Base-by-base conservation (phyloP, 2,797 vertebrate genomes). In the Tenualosa ilisha region DNA sequence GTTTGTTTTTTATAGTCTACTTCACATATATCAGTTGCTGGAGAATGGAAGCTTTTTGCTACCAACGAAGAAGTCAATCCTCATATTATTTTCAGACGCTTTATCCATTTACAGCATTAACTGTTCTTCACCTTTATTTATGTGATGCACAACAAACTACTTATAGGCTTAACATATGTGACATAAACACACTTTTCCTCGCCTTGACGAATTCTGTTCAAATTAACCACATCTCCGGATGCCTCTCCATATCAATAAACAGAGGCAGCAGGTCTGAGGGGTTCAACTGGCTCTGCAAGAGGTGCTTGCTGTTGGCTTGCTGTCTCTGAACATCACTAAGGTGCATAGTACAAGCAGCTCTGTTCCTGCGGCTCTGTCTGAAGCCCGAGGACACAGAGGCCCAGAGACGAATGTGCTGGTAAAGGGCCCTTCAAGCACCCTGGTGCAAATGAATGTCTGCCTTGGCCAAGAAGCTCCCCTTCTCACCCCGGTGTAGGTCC, bases 401-500 rank as follows among this genome's bases (percentile, higher is more conserved):
- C 9, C 22, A 56, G 72, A 22, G 72, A 17, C 46, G 72, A 72
- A 12, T 17, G 79, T 87, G 82, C 83, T 49, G 65, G 54, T 37
- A 51, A 85, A 83, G 56, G 22, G 85, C 82, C 83, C 50, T 51
- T 51, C 86, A 89, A 84, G 82, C 85, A 12, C 68, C 31, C 1
- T 3, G 54, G 84, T 88, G 87, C 37, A 86, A 89, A 89, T 84
- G 82, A 86, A 83, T 49, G 40, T 46, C 72, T 40, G 3, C 0
- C 72, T 46, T 4, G 15, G 72, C 72, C 72, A 46, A 79, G 72
- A 46, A 79, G 15, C 37, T 46, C 72, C 40, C 6, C 22, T 40
- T 79, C 50, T 1, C 50, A 9, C 50, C 11, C 11, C 50, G 7
- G 8, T 12, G 50, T 12, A 51, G 50, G 50, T 7, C 50, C 50